Evolutionary conservation across 2,113 vertebrate genomes (phyloP).

Genomic region (Chloroceryle aenea): DNA sequence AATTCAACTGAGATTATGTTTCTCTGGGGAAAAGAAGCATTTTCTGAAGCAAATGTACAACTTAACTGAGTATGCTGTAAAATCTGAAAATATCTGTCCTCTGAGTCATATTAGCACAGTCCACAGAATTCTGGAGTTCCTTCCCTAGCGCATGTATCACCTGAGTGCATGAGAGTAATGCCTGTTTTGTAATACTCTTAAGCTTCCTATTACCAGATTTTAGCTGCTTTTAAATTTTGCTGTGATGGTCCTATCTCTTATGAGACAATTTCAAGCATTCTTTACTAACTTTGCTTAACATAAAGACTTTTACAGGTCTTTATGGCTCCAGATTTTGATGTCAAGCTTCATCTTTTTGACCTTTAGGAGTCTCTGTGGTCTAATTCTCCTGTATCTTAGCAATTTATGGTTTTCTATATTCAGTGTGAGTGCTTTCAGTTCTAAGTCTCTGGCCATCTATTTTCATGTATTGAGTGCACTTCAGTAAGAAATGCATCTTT

Average conservation of each 20-base stretch:
- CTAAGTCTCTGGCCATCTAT: not conserved
- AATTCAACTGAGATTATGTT: not conserved
- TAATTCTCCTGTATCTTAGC: not conserved
- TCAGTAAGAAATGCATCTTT: not conserved
- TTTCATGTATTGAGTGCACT: not conserved
- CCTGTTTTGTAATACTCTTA: not conserved
- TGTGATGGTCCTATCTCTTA: not conserved
- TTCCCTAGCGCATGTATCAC: not conserved
- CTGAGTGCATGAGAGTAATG: not conserved
- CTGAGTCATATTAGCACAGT: not conserved
- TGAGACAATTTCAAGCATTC: not conserved
- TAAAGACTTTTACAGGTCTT: not conserved
- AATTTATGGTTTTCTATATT: not conserved
- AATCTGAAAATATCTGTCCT: not conserved
- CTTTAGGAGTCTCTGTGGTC: not conserved
- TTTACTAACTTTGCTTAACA: constrained; percentile 7
- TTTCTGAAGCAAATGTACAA: not conserved
- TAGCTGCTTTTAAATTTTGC: not conserved
- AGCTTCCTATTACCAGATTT: not conserved
- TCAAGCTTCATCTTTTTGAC: not conserved
- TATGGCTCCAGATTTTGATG: not conserved
- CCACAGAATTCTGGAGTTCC: not conserved
- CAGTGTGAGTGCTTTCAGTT: not conserved
- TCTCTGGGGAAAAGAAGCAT: not conserved
- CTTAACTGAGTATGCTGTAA: not conserved